Percentiles rank a stretch among this genome's conserved stretches.
Conservation (phyloP, 1,140 invertebrate genomes). For the Nephila pilipes region DNA sequence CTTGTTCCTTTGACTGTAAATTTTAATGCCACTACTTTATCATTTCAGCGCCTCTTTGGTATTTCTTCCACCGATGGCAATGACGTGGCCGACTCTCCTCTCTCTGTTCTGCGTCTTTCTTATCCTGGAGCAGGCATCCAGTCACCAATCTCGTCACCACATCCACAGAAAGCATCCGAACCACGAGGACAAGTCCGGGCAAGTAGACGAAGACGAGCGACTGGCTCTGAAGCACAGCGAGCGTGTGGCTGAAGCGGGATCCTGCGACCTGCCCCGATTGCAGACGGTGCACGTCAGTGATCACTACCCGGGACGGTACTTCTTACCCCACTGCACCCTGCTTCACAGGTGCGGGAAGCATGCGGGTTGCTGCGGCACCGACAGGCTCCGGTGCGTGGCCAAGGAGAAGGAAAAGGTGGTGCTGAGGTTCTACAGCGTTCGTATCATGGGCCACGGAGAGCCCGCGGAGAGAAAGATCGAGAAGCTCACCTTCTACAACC, state of each 20-base stretch:
- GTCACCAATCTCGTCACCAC: not conserved
- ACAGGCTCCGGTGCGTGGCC: slow-evolving; percentile 68
- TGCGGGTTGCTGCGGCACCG: slow-evolving; percentile 76
- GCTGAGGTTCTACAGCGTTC: slow-evolving; percentile 71
- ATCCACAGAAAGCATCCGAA: not conserved
- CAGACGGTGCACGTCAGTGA: slow-evolving; percentile 75
- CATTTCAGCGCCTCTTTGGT: not conserved
- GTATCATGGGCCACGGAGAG: not conserved
- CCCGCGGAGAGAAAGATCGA: slow-evolving; percentile 72
- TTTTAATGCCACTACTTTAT: not conserved
- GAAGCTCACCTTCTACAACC: slow-evolving; percentile 77
- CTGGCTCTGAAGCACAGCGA: slow-evolving; percentile 77
- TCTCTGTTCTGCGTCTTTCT: not conserved
- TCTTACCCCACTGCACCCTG: slow-evolving; percentile 76
- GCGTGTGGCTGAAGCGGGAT: slow-evolving; percentile 55
- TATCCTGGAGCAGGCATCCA: not conserved
- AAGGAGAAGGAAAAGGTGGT: slow-evolving; percentile 70
- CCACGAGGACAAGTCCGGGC: not conserved
- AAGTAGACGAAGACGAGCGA: not conserved
- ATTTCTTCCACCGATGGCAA: not conserved
- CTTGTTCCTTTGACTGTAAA: not conserved
- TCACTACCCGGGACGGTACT: slow-evolving; percentile 76
- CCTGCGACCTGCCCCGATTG: slow-evolving; percentile 72
- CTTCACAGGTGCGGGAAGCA: slow-evolving; percentile 77
- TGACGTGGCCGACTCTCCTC: not conserved